phyloP scores from a whole-genome alignment of 2,888 invertebrate species.

The Lasioglossum figueresi region DNA sequence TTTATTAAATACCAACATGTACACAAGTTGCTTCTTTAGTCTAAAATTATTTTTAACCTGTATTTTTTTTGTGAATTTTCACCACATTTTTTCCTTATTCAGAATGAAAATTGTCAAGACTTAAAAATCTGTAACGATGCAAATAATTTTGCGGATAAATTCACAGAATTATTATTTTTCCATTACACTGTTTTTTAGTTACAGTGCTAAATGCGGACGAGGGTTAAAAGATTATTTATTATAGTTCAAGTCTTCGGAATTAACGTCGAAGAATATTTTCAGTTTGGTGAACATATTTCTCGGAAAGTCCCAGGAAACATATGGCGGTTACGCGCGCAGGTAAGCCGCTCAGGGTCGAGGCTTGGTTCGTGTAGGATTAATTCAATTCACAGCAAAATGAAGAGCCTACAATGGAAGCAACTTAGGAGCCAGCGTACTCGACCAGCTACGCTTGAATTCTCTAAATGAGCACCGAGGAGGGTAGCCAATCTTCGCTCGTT shows the following conservation, averaged over 20 bases:
- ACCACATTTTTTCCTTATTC: too few relatives aligned
- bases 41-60: too few relatives aligned
- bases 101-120: too few relatives aligned
- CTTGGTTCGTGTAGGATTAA: not conserved
- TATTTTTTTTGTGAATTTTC: too few relatives aligned
- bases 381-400: constrained; percentile 5
- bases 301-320: not conserved
- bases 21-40: too few relatives aligned
- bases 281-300: not conserved
- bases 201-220: not conserved
- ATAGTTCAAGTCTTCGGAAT: not conserved
- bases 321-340: not conserved
- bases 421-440: not conserved
- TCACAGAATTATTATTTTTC: too few relatives aligned
- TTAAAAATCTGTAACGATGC: too few relatives aligned
- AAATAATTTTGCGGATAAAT: too few relatives aligned
- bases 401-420: constrained; percentile 8
- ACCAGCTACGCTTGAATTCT: not conserved
- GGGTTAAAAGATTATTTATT: not conserved
- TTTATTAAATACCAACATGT: too few relatives aligned
- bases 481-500: not conserved
- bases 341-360: not conserved
- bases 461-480: not conserved
- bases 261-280: not conserved
- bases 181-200: not conserved